Base-by-base conservation (phyloP, 37 sponge, comb jelly and placozoan species). In the Diacarnus erythraeanus region DNA sequence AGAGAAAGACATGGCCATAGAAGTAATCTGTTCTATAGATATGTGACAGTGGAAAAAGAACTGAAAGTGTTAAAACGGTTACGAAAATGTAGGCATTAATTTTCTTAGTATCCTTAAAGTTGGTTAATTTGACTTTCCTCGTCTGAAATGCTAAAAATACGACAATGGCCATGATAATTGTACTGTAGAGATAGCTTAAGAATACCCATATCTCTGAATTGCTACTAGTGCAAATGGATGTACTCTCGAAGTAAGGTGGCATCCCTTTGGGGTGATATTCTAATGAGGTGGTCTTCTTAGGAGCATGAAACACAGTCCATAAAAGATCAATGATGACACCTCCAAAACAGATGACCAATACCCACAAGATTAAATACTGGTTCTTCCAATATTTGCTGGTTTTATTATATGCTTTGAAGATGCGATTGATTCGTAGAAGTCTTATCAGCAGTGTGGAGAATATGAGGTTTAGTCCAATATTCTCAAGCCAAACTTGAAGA, bases 101-200 rank as follows among this genome's bases (percentile, higher is more conserved):
- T 56, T 84, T 84, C 59, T 84, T 84, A 9, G 84, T 84, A 71
- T 84, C 84, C 40, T 77, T 84, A 71, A 84, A 84, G 25, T 69
- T 36, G 2, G 0, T 26, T 30, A n/a, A 15, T n/a, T 84, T 77
- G 40, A 84, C 57, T 37, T 77, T 65, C 21, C 84, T 40, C 0
- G 84, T 84, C 33, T 69, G 77, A 26, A 84, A 17, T 1, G 84
- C 84, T 42, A 84, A 57, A 39, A 77, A 75, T 22, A 84, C 8
- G 10, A 64, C 66, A 31, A 40, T 25, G 10, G 68, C 6, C 22
- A 77, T 18, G 17, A 84, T 6, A 15, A 81, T 25, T 6, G 21
- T 38, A 42, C 30, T 42, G 41, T 37, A 72, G 27, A 36, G 21
- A 35, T 40, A 59, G 3, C 42, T 15, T n/a, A 72, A 8, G 26